These are phyloP conservation scores for Deroplatys truncata DNA, from an alignment of 2,888 invertebrate genomes.

Conservation along the genomic window DNA sequence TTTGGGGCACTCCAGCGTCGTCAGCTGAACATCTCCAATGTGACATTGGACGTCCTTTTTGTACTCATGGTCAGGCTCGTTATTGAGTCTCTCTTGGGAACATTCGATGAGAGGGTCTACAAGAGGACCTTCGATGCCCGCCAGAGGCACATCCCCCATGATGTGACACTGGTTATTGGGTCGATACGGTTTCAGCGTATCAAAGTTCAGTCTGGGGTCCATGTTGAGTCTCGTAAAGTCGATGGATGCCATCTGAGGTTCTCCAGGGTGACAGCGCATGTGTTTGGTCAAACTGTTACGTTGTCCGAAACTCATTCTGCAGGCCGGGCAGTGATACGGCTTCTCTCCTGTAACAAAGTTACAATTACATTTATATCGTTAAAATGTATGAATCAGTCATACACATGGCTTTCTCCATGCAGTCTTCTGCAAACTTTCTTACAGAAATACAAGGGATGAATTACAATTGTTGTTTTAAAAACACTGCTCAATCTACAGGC, in stretches of 20 bases:
- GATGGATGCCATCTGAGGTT: background rate
- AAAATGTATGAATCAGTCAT: no score
- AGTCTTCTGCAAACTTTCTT: no score
- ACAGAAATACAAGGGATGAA: no score
- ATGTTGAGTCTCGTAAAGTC: background rate
- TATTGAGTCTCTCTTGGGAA: background rate
- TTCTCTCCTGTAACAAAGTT: background rate
- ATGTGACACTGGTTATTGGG: background rate
- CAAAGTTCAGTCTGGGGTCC: background rate
- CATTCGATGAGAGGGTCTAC: background rate
- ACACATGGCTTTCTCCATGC: no score
- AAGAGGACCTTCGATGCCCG: background rate
- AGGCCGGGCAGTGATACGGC: background rate
- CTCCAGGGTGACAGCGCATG: background rate
- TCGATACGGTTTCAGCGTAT: background rate
- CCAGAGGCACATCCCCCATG: background rate
- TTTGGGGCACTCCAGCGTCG: background rate
- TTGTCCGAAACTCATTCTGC: slow-evolving; percentile 5
- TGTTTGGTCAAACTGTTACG: slow-evolving; percentile 6
- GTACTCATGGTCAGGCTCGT: background rate
- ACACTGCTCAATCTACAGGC: no score
- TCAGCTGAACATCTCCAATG: background rate
- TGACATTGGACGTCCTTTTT: background rate
- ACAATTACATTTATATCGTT: no score
- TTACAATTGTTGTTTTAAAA: no score